Evolutionary conservation across 2,113 vertebrate genomes (phyloP), one percentile per base, ranked within the genome.

Genomic region (Macroglossus sobrinus): DNA sequence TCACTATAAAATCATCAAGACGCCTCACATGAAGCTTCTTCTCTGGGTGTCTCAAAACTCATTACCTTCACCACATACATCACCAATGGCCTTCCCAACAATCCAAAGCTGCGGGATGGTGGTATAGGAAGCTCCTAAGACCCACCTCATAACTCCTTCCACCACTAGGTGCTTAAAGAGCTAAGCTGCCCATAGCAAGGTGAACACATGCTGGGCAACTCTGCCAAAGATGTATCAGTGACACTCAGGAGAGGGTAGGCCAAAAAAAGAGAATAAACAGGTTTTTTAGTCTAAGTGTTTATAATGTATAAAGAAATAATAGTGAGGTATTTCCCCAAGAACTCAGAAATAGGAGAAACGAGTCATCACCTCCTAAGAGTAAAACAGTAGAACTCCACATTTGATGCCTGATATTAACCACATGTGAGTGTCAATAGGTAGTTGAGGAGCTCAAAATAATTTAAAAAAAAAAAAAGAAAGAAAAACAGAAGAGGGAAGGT

Each of bases 301-400:
- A 18, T 57, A 94, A 12, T 91, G 3, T 50, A 91, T 47, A 95
- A 95, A 57, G 45, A 97, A 87, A 84, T n/a, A 61, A 84, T n/a
- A 61, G 53, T 63, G 79, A 84, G 38, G 33, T 95, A 75, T 87
- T 90, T 88, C 15, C 38, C 61, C 57, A 91, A 94, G 40, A 94
- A 93, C 59, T 80, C 35, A 88, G 86, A 93, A 93, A 85, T 57
- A 82, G 93, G 84, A 95, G 30, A 95, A 86, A 61, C 28, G 84
- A 88, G 7, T 81, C 45, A 93, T 68, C 5, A 78, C 33, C 69
- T 90, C 47, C 53, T 55, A 61, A 90, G 55, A 93, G 26, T 80
- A 81, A 84, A 90, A 94, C 0, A 94, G 40, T 35, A 89, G 74
- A 95, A 95, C 72, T 18, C 38, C 45, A 94, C 43, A 87, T 7